Base-by-base conservation (phyloP, 2,113 vertebrate species). In the Clinocottus analis region DNA sequence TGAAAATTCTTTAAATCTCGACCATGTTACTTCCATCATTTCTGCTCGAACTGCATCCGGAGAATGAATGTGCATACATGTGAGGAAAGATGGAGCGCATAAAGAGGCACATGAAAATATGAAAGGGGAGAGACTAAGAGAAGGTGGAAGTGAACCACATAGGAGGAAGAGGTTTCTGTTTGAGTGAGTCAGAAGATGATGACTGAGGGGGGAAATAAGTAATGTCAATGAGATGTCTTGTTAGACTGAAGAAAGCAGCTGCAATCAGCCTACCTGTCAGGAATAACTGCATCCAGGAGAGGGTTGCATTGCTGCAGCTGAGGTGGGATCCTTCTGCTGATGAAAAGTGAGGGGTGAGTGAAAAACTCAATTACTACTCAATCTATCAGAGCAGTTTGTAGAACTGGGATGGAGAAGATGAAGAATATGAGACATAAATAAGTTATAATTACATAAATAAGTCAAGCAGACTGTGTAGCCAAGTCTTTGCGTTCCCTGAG, bases 181-280 rank as follows among this genome's bases (percentile, higher is more conserved):
- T 72, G 72, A 65, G 67, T 67, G 71, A 86, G 76, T 64, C 79
- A 65, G 69, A 75, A 17, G 77, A 87, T 75, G 87, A 87, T 83
- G 80, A 75, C 77, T 79, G 85, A 79, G 43, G n/a, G 16, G 51
- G 69, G 67, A 75, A 82, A 82, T 79, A 88, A 64, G 81, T 77
- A 87, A 84, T 66, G 87, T 84, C 82, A 85, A 88, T 87, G 76
- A 87, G 63, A 88, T 56, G 72, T 89, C 81, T 87, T 77, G 87
- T 88, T 85, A 67, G 70, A 62, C 49, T 49, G 78, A 79, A 83
- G 83, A 79, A 85, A 85, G 74, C 81, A 82, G 75, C 84, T 71
- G 89, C 84, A 87, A 84, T 88, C 84, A 85, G 73, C 85, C 87
- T 77, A 80, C 83, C 89, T 82, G 87, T 88, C 87, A 80, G 70